Conservation (phyloP, 2,113 vertebrate genomes). For the Sminthopsis crassicaudata region DNA sequence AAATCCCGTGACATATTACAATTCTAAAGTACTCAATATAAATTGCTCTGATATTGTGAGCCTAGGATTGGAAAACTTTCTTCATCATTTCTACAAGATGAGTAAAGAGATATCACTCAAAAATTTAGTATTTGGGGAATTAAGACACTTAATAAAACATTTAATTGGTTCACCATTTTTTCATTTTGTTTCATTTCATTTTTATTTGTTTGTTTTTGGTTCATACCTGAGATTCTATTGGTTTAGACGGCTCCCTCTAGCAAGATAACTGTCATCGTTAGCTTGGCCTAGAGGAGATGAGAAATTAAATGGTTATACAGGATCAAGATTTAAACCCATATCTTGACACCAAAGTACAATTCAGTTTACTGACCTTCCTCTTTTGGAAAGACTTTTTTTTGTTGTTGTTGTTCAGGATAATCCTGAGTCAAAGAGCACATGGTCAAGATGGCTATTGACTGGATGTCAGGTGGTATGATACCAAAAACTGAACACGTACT, state of each 20-base stretch:
- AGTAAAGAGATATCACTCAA: neutral
- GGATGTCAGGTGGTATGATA: neutral
- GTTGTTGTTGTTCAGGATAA: neutral
- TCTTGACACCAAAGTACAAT: neutral
- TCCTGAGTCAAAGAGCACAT: neutral
- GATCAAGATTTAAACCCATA: neutral
- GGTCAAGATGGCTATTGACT: neutral
- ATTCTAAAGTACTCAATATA: neutral
- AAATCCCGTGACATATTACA: neutral
- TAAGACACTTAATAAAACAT: neutral
- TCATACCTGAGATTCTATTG: neutral
- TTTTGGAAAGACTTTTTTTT: neutral
- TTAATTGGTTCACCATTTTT: neutral
- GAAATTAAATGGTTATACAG: neutral
- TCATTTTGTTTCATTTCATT: no score
- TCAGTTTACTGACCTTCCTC: neutral
- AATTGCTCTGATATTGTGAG: neutral
- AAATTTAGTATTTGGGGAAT: neutral
- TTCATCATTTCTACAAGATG: neutral
- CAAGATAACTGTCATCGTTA: neutral
- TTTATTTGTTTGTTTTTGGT: neutral
- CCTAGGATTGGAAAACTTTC: neutral
- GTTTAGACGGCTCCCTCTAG: neutral
- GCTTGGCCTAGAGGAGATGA: neutral
- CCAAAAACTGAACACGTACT: neutral